Evolutionary conservation across 2,888 invertebrate genomes (phyloP), one percentile per base, ranked within the genome.

Genomic region (Limenitis camilla): DNA sequence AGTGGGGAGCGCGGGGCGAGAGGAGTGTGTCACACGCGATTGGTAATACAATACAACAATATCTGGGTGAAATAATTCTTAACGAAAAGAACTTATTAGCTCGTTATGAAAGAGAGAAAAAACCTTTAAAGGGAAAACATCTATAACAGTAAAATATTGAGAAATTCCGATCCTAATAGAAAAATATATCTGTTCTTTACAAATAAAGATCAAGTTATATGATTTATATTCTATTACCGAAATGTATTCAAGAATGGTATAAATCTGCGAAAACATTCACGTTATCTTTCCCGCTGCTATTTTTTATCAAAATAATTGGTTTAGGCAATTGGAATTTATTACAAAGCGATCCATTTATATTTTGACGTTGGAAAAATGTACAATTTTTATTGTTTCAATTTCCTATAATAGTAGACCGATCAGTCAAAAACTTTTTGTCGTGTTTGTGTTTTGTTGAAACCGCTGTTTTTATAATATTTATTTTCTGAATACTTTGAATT

Each of bases 391-490:
- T 61, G 61, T 60, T 61, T 55, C 59, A 51, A 55, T 60, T 64
- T 64, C 60, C 61, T 61, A 64, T 63, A n/a, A n/a, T n/a, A n/a
- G n/a, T n/a, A n/a, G 55, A 63, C 58, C 71, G 67, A 75, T 77
- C 77, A 68, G 66, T 76, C 76, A 74, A 72, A 74, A 72, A 74
- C 64, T 72, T 71, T 60, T 52, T 56, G 58, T 41, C 63, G 62
- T 68, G 68, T 63, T 66, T 64, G 69, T 69, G 60, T 50, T 28
- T 50, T 50, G 8, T 9, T n/a, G 28, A 35, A 35, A n/a, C 32
- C 9, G 19, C 27, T 9, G n/a, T n/a, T 44, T 50, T n/a, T 8
- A 11, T 11, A 39, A 44, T 32, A 50, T 42, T 43, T 42, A 36
- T 44, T 49, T n/a, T n/a, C n/a, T n/a, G n/a, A n/a, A n/a, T n/a